Conservation (phyloP, 37 sponge, comb jelly and placozoan genomes). For the Aphrocallistes beatrix region DNA sequence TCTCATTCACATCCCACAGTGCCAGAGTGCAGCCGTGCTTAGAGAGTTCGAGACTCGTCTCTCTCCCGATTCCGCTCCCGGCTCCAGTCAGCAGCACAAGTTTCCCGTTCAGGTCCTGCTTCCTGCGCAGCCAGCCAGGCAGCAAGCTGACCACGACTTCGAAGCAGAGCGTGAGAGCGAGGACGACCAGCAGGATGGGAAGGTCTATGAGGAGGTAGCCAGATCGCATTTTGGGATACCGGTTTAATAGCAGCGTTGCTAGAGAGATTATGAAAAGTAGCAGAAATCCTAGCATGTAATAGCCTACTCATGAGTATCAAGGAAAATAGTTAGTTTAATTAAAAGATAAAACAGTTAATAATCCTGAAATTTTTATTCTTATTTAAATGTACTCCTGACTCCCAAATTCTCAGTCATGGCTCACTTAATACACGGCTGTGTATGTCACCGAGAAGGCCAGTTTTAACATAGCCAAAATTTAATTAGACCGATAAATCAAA, state of each 20-base stretch:
- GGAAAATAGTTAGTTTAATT: too few species aligned
- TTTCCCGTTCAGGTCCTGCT: background rate
- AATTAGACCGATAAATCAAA: too few species aligned
- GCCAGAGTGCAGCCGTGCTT: background rate
- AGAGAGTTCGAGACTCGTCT: background rate
- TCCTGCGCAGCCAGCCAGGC: background rate
- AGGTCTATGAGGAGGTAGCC: background rate
- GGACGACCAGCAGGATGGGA: background rate
- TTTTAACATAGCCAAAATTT: too few species aligned
- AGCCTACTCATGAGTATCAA: too few species aligned
- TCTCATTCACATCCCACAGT: background rate
- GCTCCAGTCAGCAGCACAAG: background rate
- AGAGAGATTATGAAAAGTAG: background rate
- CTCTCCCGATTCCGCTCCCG: background rate
- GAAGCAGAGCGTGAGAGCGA: background rate
- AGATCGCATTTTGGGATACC: background rate
- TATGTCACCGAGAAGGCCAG: too few species aligned
- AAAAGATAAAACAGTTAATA: too few species aligned
- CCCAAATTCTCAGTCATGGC: too few species aligned
- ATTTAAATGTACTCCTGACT: too few species aligned
- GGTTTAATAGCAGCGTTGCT: background rate
- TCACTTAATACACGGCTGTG: too few species aligned
- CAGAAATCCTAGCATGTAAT: too few species aligned
- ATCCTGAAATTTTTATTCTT: too few species aligned
- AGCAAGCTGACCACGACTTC: background rate